phyloP scores from a whole-genome alignment of 2,888 invertebrate genomes.

The Orchestes rusci region DNA sequence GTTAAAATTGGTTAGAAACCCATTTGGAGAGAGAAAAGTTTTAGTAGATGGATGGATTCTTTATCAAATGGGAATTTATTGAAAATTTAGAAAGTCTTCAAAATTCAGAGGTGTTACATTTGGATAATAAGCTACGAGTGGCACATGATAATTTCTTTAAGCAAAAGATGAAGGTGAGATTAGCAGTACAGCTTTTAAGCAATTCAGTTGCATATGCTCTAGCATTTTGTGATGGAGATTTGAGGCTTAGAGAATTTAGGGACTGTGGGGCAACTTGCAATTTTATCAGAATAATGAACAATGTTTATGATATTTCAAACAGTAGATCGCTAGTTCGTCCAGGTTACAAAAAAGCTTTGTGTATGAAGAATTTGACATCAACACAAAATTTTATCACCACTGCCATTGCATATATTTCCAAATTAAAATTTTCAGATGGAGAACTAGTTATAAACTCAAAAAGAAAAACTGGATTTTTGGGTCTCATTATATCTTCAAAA shows the following conservation, averaged over 20 bases:
- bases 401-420: conserved; percentile 7
- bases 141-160: conserved; percentile 14
- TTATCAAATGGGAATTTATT: conserved; percentile 16
- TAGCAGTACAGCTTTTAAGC: conserved; percentile 6
- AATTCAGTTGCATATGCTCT: conserved; percentile 10
- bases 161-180: conserved; percentile 17
- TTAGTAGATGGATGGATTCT: conserved; percentile 10
- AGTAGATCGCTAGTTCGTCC: conserved; percentile 7
- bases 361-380: conserved; percentile 4
- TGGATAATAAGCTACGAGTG: conserved; percentile 6
- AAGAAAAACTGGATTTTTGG: conserved; percentile 12
- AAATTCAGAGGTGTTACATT: conserved; percentile 7
- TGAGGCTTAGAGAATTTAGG: conserved; percentile 6
- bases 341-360: conserved; percentile 7
- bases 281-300: conserved; percentile 11
- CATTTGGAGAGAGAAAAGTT: conserved; percentile 12
- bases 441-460: conserved; percentile 8
- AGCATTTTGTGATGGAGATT: conserved; percentile 2
- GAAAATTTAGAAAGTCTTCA: conserved; percentile 11
- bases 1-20: conserved; percentile 12
- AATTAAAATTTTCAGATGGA: conserved; percentile 7
- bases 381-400: conserved; percentile 7
- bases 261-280: conserved; percentile 6
- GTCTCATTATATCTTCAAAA: conserved; percentile 9
- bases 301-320: conserved; percentile 12